Base-by-base conservation (phyloP, 2,113 vertebrate genomes). In the Pelecanus crispus region DNA sequence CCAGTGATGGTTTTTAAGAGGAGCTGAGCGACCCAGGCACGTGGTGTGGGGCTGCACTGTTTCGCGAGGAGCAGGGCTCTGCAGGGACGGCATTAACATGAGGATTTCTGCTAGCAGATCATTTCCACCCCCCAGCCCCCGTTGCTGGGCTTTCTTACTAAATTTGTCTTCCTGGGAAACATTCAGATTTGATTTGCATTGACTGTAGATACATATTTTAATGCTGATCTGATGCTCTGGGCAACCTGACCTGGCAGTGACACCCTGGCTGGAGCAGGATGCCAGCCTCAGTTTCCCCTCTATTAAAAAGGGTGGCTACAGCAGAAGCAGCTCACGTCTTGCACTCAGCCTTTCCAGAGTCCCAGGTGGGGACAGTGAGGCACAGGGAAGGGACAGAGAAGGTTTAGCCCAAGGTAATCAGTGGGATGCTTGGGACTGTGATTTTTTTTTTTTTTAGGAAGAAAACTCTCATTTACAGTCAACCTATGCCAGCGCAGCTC, bases 41-140 rank as follows among this genome's bases (percentile, higher is more conserved):
- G 36, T 1, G 6, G 73, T 0, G 2, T 47, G 42, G 26, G 47
- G 49, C 22, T 7, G 8, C 3, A 4, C 17, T 67, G 45, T 44
- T 70, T 56, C 4, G 6, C 5, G 6, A 85, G 86, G 38, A 90
- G 44, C 20, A 7, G 29, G 29, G 38, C 56, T 59, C 79, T 67
- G 71, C 3, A 4, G 70, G 73, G 66, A 32, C 0, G 1, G n/a
- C 0, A 1, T 80, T 83, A 92, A n/a, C 58, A 17, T 0, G 0
- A 71, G 42, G 40, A 75, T 72, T 92, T 80, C 2, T 32, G 36
- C 62, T 61, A 44, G 55, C 8, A 62, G 78, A 42, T 73, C 58
- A 22, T 47, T 85, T 85, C 71, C 58, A 82, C 5, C 2, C 47
- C n/a, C 32, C 4, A 6, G n/a, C 26, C 25, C 20, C 22, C 9